Conservation (phyloP, 2,113 vertebrate species). For the Calidris pugnax region DNA sequence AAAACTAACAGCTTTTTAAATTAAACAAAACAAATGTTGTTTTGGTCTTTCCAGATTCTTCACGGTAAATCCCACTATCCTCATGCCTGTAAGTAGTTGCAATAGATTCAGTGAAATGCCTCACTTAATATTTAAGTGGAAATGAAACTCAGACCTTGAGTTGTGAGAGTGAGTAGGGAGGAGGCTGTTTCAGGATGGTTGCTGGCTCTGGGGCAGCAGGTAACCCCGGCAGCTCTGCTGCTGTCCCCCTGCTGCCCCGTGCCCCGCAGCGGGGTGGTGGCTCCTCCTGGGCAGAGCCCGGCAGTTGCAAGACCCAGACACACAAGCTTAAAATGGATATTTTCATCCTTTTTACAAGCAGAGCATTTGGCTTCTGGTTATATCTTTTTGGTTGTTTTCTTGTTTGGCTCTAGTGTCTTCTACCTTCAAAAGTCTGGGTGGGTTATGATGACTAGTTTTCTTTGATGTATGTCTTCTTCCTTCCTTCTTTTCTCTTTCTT, state of each 20-base stretch:
- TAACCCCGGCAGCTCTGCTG: not conserved
- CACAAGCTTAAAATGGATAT: not conserved
- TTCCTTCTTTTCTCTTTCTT: not conserved
- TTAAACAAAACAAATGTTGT: conserved; percentile 59
- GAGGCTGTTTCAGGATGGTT: not conserved
- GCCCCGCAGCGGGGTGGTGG: accelerated
- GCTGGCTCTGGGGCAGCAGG: not conserved
- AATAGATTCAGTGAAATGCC: not conserved
- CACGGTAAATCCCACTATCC: not conserved
- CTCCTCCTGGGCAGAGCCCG: not conserved
- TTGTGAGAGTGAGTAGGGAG: not conserved
- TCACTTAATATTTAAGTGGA: not conserved
- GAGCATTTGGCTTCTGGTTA: not conserved
- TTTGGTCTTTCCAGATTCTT: conserved; percentile 43
- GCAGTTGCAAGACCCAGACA: not conserved
- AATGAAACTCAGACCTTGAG: not conserved
- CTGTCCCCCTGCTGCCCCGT: accelerated
- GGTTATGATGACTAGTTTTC: not conserved
- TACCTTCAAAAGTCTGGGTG: not conserved
- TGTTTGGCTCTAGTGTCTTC: not conserved
- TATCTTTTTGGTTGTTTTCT: not conserved
- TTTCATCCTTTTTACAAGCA: not conserved
- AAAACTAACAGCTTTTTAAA: conserved; percentile 58
- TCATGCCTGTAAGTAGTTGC: not conserved
- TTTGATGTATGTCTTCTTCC: not conserved